A percentile compares a stretch with the other conserved stretches of the same genome.
Evolutionary conservation across 1,140 invertebrate species (phyloP).

Genomic region (Chelonus insularis): DNA sequence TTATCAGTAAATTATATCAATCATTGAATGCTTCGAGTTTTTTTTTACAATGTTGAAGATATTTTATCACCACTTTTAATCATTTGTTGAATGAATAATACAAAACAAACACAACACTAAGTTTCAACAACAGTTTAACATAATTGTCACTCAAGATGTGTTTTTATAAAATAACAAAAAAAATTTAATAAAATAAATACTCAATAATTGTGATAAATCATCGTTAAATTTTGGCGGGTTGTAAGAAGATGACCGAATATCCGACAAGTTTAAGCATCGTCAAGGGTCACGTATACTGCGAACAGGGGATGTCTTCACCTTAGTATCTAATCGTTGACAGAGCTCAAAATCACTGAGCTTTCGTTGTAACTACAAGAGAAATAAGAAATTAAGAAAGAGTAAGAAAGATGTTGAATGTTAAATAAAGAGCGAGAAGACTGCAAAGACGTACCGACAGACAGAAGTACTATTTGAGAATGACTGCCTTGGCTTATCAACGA

Average conservation of each 20-base stretch:
- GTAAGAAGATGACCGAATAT: conserved; percentile 33
- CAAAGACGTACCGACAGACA: conserved; percentile 34
- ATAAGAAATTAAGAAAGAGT: background rate
- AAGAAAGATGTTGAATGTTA: conserved; percentile 14
- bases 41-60: too few relatives aligned
- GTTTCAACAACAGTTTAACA: too few relatives aligned
- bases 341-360: conserved; percentile 11
- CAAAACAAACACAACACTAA: background rate
- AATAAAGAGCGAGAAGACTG: conserved; percentile 12
- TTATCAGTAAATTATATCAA: too few relatives aligned
- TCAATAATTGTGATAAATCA: conserved; percentile 20
- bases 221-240: conserved; percentile 27
- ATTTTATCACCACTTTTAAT: too few relatives aligned
- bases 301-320: conserved; percentile 49
- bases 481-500: conserved; percentile 53
- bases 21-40: too few relatives aligned
- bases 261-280: conserved; percentile 38
- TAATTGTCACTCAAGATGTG: too few relatives aligned
- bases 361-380: too few relatives aligned
- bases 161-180: too few relatives aligned
- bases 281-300: conserved; percentile 31
- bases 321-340: conserved; percentile 35
- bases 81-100: too few relatives aligned
- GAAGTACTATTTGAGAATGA: conserved; percentile 38
- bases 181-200: background rate